phyloP scores from a whole-genome alignment of 2,113 vertebrate species.

The Proterorhinus semilunaris region DNA sequence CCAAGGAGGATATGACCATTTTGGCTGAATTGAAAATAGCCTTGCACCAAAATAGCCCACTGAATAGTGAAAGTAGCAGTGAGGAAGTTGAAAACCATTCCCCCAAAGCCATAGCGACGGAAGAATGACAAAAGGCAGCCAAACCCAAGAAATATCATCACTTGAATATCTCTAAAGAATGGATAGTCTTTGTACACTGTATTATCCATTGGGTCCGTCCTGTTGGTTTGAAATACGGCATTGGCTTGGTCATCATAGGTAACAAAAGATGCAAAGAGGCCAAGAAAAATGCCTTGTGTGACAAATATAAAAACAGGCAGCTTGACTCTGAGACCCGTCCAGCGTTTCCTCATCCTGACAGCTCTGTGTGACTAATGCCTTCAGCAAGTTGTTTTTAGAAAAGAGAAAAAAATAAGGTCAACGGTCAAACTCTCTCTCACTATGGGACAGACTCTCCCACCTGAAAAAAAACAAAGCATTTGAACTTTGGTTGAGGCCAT shows the following conservation, averaged over 20 bases:
- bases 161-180: slow-evolving; percentile 82
- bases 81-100: slow-evolving; percentile 83
- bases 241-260: slow-evolving; percentile 73
- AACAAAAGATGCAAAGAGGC: slow-evolving; percentile 76
- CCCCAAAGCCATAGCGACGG: slow-evolving; percentile 77
- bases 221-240: slow-evolving; percentile 51
- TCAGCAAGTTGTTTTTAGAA: slow-evolving; percentile 26
- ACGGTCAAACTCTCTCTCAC: slow-evolving; percentile 12
- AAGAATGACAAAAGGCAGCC: slow-evolving; percentile 84
- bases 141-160: slow-evolving; percentile 84
- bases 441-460: slow-evolving; percentile 1
- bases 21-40: slow-evolving; percentile 76
- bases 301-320: slow-evolving; percentile 76
- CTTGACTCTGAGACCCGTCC: slow-evolving; percentile 44
- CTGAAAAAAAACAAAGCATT: neutral
- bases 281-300: slow-evolving; percentile 70
- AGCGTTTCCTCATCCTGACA: slow-evolving; percentile 58
- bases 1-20: slow-evolving; percentile 76
- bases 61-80: slow-evolving; percentile 81
- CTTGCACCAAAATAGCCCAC: slow-evolving; percentile 83
- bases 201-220: slow-evolving; percentile 61
- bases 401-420: slow-evolving; percentile 42
- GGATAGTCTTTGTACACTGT: slow-evolving; percentile 76
- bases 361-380: slow-evolving; percentile 27
- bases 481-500: slow-evolving; percentile 56